phyloP scores from a whole-genome alignment of 2,888 invertebrate species.

The Priocnemis perturbator region DNA sequence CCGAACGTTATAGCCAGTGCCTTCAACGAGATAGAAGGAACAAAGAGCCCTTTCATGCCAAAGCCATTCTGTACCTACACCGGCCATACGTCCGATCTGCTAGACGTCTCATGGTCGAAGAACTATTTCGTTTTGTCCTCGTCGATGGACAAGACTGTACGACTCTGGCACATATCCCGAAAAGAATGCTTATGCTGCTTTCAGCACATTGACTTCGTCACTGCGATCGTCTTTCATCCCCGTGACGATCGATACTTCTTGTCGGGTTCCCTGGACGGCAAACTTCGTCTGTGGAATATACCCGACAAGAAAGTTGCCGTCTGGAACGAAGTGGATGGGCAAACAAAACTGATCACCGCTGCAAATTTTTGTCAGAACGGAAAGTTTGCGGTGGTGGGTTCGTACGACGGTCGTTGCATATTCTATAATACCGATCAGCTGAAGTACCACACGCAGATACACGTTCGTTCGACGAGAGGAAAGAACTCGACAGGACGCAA shows the following conservation, averaged over 20 bases:
- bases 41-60: conserved; percentile 86
- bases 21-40: conserved; percentile 77
- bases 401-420: conserved; percentile 98
- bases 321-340: conserved; percentile 98
- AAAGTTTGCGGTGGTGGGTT: conserved; percentile 98
- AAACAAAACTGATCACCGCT: conserved; percentile 95
- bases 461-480: conserved; percentile 96
- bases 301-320: conserved; percentile 99
- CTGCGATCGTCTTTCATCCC: conserved; percentile 99
- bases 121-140: conserved; percentile 98
- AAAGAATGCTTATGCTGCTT: conserved; percentile 99
- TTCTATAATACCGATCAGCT: conserved; percentile 99
- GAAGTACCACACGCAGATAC: conserved; percentile 98
- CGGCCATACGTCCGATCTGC: conserved; percentile 96
- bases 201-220: conserved; percentile 99
- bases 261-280: conserved; percentile 98
- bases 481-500: conserved; percentile 96
- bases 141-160: conserved; percentile 98
- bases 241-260: conserved; percentile 93
- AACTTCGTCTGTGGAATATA: conserved; percentile 99
- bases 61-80: conserved; percentile 94
- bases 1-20: conserved; percentile 78
- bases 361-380: conserved; percentile 99
- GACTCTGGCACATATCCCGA: conserved; percentile 97
- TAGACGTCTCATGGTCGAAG: conserved; percentile 99